These are phyloP conservation scores for Arrhopalites spinosus DNA, from an alignment of 2,888 invertebrate genomes.

Conservation along the genomic window DNA sequence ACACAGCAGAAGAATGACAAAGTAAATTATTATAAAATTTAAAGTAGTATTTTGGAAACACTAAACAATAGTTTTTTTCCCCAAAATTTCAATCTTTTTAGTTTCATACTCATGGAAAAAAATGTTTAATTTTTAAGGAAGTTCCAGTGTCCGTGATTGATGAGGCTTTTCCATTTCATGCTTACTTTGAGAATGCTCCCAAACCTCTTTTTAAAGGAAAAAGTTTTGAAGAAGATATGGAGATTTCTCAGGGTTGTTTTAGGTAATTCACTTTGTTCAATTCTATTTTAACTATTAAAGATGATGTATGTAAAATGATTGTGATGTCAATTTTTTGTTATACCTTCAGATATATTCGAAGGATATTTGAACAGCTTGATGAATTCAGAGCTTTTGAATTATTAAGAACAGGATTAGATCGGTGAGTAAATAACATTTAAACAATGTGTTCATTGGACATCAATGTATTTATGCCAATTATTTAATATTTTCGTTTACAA, in stretches of 20 bases:
- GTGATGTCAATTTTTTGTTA: not conserved
- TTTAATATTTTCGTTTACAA: not conserved
- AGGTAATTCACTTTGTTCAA: slow-evolving; percentile 63
- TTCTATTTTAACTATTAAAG: too few species aligned
- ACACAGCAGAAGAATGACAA: slow-evolving; percentile 59
- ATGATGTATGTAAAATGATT: not conserved
- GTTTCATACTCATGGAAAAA: too few species aligned
- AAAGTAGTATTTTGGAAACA: not conserved
- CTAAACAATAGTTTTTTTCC: too few species aligned
- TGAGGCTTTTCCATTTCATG: slow-evolving; percentile 88
- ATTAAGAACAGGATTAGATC: slow-evolving; percentile 89
- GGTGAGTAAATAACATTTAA: not conserved
- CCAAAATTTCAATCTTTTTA: too few species aligned
- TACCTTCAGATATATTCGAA: slow-evolving; percentile 76
- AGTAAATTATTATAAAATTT: slow-evolving; percentile 1
- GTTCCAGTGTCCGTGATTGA: slow-evolving; percentile 66
- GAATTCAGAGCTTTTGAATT: slow-evolving; percentile 96
- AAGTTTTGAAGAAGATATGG: slow-evolving; percentile 79
- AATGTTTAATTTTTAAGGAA: slow-evolving; percentile 47
- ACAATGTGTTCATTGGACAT: too few species aligned
- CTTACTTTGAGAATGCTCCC: slow-evolving; percentile 91
- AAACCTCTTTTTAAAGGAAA: slow-evolving; percentile 86
- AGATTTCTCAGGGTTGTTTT: slow-evolving; percentile 90
- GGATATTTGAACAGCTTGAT: slow-evolving; percentile 95
- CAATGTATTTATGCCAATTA: too few species aligned